Percentiles rank a stretch among this genome's conserved stretches.
phyloP scores from a whole-genome alignment of 2,888 invertebrate genomes.

The Acleris sparsana region DNA sequence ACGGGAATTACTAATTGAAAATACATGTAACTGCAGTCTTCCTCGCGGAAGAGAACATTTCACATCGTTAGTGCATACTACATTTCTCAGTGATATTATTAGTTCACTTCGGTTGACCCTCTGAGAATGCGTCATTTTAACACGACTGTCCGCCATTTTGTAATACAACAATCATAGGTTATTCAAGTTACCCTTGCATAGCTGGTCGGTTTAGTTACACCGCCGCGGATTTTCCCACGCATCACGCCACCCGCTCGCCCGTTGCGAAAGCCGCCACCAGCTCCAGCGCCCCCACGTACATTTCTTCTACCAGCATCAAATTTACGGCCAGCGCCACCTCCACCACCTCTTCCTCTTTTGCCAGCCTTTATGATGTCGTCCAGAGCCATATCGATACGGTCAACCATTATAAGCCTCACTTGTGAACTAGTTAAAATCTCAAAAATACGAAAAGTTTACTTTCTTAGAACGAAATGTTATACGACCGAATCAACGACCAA shows the following conservation, averaged over 20 bases:
- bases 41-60: constrained; percentile 26
- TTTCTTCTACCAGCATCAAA: constrained; percentile 69
- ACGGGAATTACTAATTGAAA: constrained; percentile 24
- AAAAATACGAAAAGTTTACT: neutral
- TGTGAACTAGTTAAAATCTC: neutral
- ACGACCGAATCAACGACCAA: neutral
- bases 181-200: constrained; percentile 87
- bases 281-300: constrained; percentile 72
- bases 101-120: constrained; percentile 18
- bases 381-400: constrained; percentile 98
- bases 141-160: constrained; percentile 77
- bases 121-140: constrained; percentile 62
- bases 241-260: constrained; percentile 83
- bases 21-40: constrained; percentile 17
- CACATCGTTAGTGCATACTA: constrained; percentile 24
- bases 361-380: constrained; percentile 97
- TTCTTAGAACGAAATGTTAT: neutral
- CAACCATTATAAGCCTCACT: constrained; percentile 87
- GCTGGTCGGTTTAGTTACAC: constrained; percentile 85
- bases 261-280: constrained; percentile 75
- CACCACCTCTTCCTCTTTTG: constrained; percentile 86
- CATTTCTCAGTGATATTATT: constrained; percentile 18
- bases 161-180: constrained; percentile 68
- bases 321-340: constrained; percentile 80
- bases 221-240: constrained; percentile 89